Evolutionary conservation across 2,888 invertebrate species (phyloP), one percentile per base, ranked within the genome.

Genomic region (Laothoe populi): DNA sequence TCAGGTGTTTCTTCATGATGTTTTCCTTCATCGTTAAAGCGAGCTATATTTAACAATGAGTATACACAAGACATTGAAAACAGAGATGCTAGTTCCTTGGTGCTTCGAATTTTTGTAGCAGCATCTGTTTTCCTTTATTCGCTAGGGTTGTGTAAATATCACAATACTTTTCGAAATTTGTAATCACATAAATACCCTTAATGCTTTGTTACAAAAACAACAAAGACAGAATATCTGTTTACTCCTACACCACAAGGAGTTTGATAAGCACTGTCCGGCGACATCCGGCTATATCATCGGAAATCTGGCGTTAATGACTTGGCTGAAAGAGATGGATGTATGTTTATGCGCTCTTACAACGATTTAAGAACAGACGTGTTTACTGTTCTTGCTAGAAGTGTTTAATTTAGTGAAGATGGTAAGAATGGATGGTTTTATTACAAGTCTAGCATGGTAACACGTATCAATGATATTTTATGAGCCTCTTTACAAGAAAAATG

Each of bases 301-400:
- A 74, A 79, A 82, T 82, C 75, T 74, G 67, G 64, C 66, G 63
- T 72, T 80, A 79, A 82, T 78, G 75, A 79, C 72, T 68, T 69
- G 26, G 65, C 66, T 69, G 73, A 78, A 67, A 66, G 76, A 70
- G 74, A 80, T 66, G 66, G 76, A 70, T 64, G 65, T 61, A 63
- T 57, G 57, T 63, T 60, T 65, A 59, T 48, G 19, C 53, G 62
- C 61, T 65, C 48, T 48, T 31, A 45, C 61, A 23, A 21, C 46
- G 40, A 38, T 13, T 58, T 42, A 42, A 46, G 23, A n/a, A 4
- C 31, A 45, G 31, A 21, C 11, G 24, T 42, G 49, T 49, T 49
- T 48, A 48, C 26, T n/a, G n/a, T n/a, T 13, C n/a, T n/a, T n/a
- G 46, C 24, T n/a, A 16, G 49, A 24, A 49, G 26, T 31, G 26